Percentiles rank a stretch among this genome's conserved stretches.
These are phyloP conservation scores for Pterostichus madidus DNA, from an alignment of 2,888 invertebrate species.

Conservation along the genomic window DNA sequence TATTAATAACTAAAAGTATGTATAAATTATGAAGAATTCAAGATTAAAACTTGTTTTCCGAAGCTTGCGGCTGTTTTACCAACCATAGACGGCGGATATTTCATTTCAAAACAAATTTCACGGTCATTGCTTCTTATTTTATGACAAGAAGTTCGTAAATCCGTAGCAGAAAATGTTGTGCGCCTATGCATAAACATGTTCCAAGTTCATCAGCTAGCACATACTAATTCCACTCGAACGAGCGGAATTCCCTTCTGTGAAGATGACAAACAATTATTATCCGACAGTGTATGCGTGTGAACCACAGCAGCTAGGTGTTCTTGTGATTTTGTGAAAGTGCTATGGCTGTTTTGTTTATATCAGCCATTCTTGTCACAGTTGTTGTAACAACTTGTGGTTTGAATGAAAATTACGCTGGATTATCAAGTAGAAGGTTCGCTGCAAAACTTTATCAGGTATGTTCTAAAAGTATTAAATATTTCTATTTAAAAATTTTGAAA, in stretches of 20 bases:
- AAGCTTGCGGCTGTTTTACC: conserved; percentile 1
- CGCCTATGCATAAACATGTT: conserved; percentile 48
- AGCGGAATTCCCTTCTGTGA: conserved; percentile 49
- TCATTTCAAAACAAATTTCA: not conserved
- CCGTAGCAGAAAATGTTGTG: not conserved
- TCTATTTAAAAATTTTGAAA: not conserved
- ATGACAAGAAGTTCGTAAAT: not conserved
- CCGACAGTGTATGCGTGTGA: conserved; percentile 10
- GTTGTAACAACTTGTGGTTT: not conserved
- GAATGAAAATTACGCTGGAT: not conserved
- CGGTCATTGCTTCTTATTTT: not conserved
- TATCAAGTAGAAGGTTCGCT: not conserved
- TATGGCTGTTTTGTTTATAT: conserved; percentile 26
- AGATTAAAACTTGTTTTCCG: conserved; percentile 46
- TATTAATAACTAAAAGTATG: conserved; percentile 36
- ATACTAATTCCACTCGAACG: conserved; percentile 42
- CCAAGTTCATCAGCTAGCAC: conserved; percentile 41
- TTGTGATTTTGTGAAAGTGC: conserved; percentile 15
- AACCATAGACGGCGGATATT: conserved; percentile 17
- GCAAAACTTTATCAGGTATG: conserved; percentile 25
- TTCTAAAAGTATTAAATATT: not conserved
- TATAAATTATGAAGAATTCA: conserved; percentile 36
- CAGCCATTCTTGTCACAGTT: conserved; percentile 15
- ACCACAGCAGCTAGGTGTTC: not conserved
- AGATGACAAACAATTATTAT: conserved; percentile 33